Percentiles rank a stretch among this genome's conserved stretches.
These are phyloP conservation scores for Laothoe populi DNA, from an alignment of 2,888 invertebrate species.

Conservation along the genomic window DNA sequence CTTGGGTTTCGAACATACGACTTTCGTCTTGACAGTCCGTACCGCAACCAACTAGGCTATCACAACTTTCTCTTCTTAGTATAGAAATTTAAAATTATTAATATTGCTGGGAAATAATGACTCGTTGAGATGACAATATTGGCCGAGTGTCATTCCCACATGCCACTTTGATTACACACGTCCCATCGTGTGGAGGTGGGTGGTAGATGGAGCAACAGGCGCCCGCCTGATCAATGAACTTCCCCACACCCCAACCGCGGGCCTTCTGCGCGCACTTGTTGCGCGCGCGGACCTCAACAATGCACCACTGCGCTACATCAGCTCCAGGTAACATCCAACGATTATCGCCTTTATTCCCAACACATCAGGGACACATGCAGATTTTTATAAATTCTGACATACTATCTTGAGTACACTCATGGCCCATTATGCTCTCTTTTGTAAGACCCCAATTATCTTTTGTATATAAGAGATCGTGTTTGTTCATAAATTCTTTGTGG, in stretches of 20 bases:
- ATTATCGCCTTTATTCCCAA: slow-evolving; percentile 7
- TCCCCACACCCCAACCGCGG: slow-evolving; percentile 48
- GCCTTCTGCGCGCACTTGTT: slow-evolving; percentile 79
- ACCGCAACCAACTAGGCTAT: no score
- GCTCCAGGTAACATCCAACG: slow-evolving; percentile 30
- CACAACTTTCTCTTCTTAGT: not conserved
- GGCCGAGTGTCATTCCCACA: slow-evolving; percentile 38
- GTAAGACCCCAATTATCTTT: slow-evolving; percentile 19
- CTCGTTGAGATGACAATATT: slow-evolving; percentile 14
- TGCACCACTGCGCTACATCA: slow-evolving; percentile 35
- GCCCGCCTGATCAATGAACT: slow-evolving; percentile 76
- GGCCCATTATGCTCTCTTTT: slow-evolving; percentile 22
- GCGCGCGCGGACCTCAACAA: slow-evolving; percentile 65
- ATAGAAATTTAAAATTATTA: not conserved
- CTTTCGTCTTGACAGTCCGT: no score
- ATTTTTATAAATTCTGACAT: no score
- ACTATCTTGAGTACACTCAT: slow-evolving; percentile 14
- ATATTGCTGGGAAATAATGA: not conserved
- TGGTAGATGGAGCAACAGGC: slow-evolving; percentile 69
- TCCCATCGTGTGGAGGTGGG: slow-evolving; percentile 12
- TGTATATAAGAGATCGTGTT: slow-evolving; percentile 15
- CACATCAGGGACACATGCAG: not conserved
- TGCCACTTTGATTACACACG: slow-evolving; percentile 60
- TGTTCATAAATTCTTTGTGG: slow-evolving; percentile 3
- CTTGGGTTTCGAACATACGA: no score